A percentile compares a stretch with the other conserved stretches of the same genome.
Conservation (phyloP, 2,113 vertebrate species). For the Scomber colias region DNA sequence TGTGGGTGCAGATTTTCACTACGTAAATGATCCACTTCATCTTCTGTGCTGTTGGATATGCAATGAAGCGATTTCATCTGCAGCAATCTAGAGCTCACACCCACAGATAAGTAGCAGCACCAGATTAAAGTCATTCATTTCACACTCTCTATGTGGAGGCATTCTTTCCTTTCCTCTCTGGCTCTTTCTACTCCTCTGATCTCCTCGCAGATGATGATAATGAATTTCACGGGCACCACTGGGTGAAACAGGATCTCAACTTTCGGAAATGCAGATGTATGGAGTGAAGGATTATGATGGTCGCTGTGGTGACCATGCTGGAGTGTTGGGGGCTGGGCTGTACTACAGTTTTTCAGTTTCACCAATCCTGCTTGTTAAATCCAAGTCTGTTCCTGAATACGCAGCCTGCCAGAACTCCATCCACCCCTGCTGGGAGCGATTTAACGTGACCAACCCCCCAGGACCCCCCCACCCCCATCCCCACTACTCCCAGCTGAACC, state of each 20-base stretch:
- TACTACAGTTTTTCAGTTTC: not conserved
- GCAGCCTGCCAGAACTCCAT: not conserved
- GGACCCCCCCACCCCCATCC: too few relatives aligned
- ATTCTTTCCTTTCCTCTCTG: slow-evolving; percentile 5
- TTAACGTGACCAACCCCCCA: not conserved
- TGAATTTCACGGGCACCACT: slow-evolving; percentile 21
- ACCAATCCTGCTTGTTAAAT: not conserved
- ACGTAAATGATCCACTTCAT: slow-evolving; percentile 50
- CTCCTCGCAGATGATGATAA: slow-evolving; percentile 48
- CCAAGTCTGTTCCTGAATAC: not conserved
- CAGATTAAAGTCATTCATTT: slow-evolving; percentile 59
- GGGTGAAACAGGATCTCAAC: slow-evolving; percentile 12
- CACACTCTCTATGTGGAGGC: slow-evolving; percentile 7
- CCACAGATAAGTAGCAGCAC: slow-evolving; percentile 43
- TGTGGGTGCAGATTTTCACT: not conserved
- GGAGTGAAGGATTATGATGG: slow-evolving; percentile 8
- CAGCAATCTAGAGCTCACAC: slow-evolving; percentile 13
- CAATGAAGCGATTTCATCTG: slow-evolving; percentile 38
- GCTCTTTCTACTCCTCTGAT: not conserved
- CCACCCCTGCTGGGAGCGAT: slow-evolving; percentile 11
- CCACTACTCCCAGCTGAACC: not conserved
- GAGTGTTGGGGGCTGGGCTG: not conserved
- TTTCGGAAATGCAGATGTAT: slow-evolving; percentile 3
- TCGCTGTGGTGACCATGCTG: not conserved
- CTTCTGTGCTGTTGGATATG: slow-evolving; percentile 21